phyloP scores from a whole-genome alignment of 2,888 invertebrate genomes.

The Nomada goodeniana region DNA sequence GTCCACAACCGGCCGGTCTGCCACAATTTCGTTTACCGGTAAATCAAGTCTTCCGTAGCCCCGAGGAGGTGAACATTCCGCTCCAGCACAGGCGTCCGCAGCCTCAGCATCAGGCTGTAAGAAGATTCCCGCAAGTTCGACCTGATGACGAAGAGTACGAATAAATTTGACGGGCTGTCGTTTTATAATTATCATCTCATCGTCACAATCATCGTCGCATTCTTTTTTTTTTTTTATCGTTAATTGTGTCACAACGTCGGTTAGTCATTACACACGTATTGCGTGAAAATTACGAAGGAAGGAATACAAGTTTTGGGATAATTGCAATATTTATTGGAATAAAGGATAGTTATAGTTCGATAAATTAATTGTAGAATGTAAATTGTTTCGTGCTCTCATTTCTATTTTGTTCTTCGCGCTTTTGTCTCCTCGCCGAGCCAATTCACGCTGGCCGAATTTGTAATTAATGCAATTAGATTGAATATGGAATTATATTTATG shows the following conservation, averaged over 20 bases:
- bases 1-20: constrained; percentile 81
- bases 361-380: constrained; percentile 48
- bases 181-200: constrained; percentile 44
- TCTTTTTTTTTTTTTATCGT: constrained; percentile 11
- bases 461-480: constrained; percentile 7
- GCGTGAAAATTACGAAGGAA: constrained; percentile 15
- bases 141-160: constrained; percentile 83
- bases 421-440: not conserved
- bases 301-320: not conserved
- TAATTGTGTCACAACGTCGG: constrained; percentile 38
- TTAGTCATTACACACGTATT: constrained; percentile 25
- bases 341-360: constrained; percentile 41
- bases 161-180: constrained; percentile 63
- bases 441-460: not conserved
- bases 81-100: constrained; percentile 92
- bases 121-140: constrained; percentile 82
- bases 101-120: constrained; percentile 78
- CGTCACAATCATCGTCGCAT: constrained; percentile 44
- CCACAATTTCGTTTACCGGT: constrained; percentile 84
- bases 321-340: constrained; percentile 50
- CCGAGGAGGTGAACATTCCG: constrained; percentile 95
- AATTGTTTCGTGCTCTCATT: constrained; percentile 37
- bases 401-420: not conserved
- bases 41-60: constrained; percentile 92
- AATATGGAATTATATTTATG: constrained; percentile 14